Evolutionary conservation across 2,797 vertebrate genomes (phyloP), one percentile per base, ranked within the genome.

Genomic region (Pipistrellus nathusii): DNA sequence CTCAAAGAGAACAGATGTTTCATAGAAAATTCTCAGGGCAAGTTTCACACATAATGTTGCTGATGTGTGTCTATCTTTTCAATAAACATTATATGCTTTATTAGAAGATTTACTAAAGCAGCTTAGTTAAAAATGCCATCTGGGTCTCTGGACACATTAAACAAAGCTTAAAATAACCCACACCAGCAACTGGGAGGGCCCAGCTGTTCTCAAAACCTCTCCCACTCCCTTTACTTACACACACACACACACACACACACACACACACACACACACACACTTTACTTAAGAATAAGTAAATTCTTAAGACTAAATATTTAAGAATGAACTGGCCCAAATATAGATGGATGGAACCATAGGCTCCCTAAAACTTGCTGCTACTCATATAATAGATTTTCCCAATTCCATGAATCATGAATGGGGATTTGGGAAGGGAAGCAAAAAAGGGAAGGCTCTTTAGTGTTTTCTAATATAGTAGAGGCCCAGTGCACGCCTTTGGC

Each of bases 81-180:
- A 95, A 89, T 91, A 97, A 97, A 97, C 96, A 96, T 95, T 90
- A 92, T 95, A 90, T 93, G 75, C 87, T 91, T 96, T 94, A 89
- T 95, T 84, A 92, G 90, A 91, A 88, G 93, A 94, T 95, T 96
- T 90, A 96, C 95, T 92, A 94, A 90, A 96, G 94, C 89, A 93
- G 85, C 90, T 95, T 90, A 90, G 96, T 96, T 96, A 44, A 96
- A 96, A 97, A 96, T 96, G 94, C 92, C 97, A 97, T 97, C 86
- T 97, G 97, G 93, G 88, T 84, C 92, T 94, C 94, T 82, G 95
- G 93, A 97, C 92, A 97, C 92, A 95, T 97, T 96, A 95, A 96
- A 97, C 96, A 95, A 97, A 95, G 96, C 96, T 97, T 96, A 97
- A 97, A 97, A 97, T 97, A 97, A 97, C 95, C 88, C 83, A 96